These are phyloP conservation scores for Anthrax anthrax DNA, from an alignment of 2,888 invertebrate genomes.

Conservation along the genomic window DNA sequence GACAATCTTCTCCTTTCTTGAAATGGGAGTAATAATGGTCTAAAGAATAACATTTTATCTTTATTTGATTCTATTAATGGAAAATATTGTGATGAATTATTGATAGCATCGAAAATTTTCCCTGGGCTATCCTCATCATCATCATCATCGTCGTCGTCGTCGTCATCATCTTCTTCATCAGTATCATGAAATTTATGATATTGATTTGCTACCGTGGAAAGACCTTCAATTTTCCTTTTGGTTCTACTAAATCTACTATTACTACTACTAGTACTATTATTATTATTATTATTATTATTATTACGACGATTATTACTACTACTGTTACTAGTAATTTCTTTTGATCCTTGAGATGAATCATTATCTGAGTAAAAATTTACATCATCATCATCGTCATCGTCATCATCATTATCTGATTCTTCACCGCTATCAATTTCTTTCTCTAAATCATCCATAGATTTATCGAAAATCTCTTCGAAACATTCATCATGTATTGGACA, in stretches of 20 bases:
- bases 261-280: not conserved
- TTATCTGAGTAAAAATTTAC: no score
- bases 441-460: slow-evolving; percentile 32
- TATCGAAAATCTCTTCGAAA: slow-evolving; percentile 30
- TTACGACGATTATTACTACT: no score
- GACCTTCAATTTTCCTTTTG: not conserved
- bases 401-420: slow-evolving; percentile 9
- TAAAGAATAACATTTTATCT: slow-evolving; percentile 20
- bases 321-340: not conserved
- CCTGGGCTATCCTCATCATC: slow-evolving; percentile 12
- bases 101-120: slow-evolving; percentile 14
- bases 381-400: not conserved
- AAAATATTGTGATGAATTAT: slow-evolving; percentile 16
- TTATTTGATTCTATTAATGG: slow-evolving; percentile 17
- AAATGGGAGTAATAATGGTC: slow-evolving; percentile 37
- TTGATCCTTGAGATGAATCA: not conserved
- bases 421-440: slow-evolving; percentile 14
- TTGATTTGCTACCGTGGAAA: slow-evolving; percentile 6
- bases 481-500: slow-evolving; percentile 16
- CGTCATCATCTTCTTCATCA: slow-evolving; percentile 13
- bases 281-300: not conserved
- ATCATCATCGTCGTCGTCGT: slow-evolving; percentile 13
- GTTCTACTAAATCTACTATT: slow-evolving; percentile 7
- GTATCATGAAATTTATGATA: slow-evolving; percentile 22
- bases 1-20: slow-evolving; percentile 53